Evolutionary conservation across 37 sponge, comb jelly and placozoan genomes (phyloP).

Genomic region (Beroe ovata): DNA sequence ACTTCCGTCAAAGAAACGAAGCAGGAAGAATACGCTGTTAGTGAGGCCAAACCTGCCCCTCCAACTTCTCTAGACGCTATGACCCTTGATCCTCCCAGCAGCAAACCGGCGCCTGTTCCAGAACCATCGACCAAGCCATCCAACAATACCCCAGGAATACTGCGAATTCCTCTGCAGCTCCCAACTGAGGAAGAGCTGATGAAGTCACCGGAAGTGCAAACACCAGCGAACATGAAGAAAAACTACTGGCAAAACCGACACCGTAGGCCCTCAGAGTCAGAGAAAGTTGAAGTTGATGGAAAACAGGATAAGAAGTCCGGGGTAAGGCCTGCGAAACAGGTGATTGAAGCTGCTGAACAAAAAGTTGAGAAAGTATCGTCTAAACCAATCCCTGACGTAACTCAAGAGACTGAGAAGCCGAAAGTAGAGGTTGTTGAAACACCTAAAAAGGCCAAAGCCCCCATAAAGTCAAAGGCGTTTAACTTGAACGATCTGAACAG

Average conservation of each 20-base stretch:
- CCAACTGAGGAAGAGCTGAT: slow-evolving; percentile 53
- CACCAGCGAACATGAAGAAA: slow-evolving; percentile 35
- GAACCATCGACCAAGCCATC: not conserved
- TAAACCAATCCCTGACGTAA: slow-evolving; percentile 7
- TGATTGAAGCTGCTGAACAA: not conserved
- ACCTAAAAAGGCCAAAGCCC: not conserved
- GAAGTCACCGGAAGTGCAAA: slow-evolving; percentile 30
- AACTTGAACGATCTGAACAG: slow-evolving; percentile 24
- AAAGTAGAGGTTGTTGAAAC: slow-evolving; percentile 8
- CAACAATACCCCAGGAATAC: slow-evolving; percentile 17
- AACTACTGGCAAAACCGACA: slow-evolving; percentile 60
- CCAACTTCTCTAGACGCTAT: no score
- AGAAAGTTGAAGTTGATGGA: not conserved
- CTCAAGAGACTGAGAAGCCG: no score
- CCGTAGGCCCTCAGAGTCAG: not conserved
- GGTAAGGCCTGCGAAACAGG: not conserved
- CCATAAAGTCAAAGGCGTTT: not conserved
- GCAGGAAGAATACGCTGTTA: not conserved
- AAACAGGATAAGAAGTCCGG: not conserved
- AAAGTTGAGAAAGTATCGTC: not conserved
- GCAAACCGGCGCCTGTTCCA: not conserved
- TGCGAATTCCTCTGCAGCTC: slow-evolving; percentile 31
- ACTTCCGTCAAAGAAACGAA: not conserved
- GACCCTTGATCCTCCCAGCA: not conserved
- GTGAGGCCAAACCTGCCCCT: not conserved